A percentile compares a stretch with the other conserved stretches of the same genome.
Evolutionary conservation across 2,888 invertebrate genomes (phyloP).

Genomic region (Zeuzera pyrina): DNA sequence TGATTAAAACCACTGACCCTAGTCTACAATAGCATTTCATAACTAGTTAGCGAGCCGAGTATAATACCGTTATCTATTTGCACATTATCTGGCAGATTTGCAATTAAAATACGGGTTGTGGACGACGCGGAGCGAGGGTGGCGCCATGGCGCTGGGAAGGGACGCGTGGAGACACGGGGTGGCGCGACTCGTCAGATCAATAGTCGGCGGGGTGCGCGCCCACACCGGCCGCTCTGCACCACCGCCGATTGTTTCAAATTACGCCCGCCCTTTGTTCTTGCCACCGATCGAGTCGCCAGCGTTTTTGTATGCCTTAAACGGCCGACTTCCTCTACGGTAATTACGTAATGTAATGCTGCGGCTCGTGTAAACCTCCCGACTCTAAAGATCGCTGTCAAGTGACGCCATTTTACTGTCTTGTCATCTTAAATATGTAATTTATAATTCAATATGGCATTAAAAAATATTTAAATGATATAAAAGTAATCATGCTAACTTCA

Average conservation of each 20-base stretch:
- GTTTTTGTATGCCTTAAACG: slow-evolving; percentile 67
- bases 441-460: too few species aligned
- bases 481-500: too few species aligned
- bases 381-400: too few species aligned
- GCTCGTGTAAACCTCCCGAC: slow-evolving; percentile 48
- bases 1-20: too few species aligned
- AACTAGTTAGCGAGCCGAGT: slow-evolving; percentile 64
- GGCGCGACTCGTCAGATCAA: slow-evolving; percentile 62
- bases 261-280: slow-evolving; percentile 67
- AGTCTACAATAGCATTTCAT: slow-evolving; percentile 53
- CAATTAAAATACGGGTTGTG: slow-evolving; percentile 70
- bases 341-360: slow-evolving; percentile 65
- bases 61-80: slow-evolving; percentile 72
- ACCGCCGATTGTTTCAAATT: slow-evolving; percentile 71
- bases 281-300: slow-evolving; percentile 63
- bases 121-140: slow-evolving; percentile 16
- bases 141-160: slow-evolving; percentile 26
- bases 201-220: slow-evolving; percentile 66
- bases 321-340: slow-evolving; percentile 67
- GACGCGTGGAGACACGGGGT: slow-evolving; percentile 27
- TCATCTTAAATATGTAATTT: too few species aligned
- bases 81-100: slow-evolving; percentile 72
- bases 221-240: slow-evolving; percentile 41
- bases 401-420: too few species aligned
- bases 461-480: too few species aligned